phyloP scores from a whole-genome alignment of 2,888 invertebrate genomes.

The Rambutsinella grinnellia region DNA sequence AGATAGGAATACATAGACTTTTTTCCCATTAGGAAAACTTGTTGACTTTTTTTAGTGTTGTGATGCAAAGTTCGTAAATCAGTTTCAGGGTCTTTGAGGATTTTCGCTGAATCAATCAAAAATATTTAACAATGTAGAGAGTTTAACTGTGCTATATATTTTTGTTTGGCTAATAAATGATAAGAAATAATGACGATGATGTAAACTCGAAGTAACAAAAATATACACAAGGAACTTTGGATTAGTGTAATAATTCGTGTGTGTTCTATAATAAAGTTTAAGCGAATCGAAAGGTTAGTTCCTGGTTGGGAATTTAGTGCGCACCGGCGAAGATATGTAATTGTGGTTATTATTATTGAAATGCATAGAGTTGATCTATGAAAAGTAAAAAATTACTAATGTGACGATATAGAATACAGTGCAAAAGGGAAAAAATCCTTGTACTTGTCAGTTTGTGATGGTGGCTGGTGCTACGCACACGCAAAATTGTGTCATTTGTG shows the following conservation, averaged over 20 bases:
- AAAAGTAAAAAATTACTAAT: too few species aligned
- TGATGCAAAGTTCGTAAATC: too few species aligned
- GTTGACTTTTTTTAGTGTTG: too few species aligned
- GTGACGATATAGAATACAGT: background rate
- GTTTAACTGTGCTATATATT: background rate
- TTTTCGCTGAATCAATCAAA: background rate
- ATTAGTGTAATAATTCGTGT: background rate
- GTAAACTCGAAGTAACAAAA: background rate
- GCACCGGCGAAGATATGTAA: too few species aligned
- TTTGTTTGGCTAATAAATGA: too few species aligned
- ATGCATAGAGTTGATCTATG: too few species aligned
- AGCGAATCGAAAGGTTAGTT: background rate
- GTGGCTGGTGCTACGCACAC: too few species aligned
- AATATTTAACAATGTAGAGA: background rate
- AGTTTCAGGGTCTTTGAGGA: background rate
- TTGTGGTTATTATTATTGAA: too few species aligned
- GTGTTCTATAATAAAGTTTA: background rate
- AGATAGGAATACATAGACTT: too few species aligned
- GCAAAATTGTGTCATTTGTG: conserved; percentile 26
- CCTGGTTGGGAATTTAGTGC: background rate
- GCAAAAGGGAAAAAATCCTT: conserved; percentile 10
- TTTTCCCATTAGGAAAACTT: too few species aligned
- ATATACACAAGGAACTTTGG: background rate
- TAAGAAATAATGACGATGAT: background rate
- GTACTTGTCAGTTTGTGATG: background rate